phyloP scores from a whole-genome alignment of 2,797 vertebrate species.

The Coluber constrictor region DNA sequence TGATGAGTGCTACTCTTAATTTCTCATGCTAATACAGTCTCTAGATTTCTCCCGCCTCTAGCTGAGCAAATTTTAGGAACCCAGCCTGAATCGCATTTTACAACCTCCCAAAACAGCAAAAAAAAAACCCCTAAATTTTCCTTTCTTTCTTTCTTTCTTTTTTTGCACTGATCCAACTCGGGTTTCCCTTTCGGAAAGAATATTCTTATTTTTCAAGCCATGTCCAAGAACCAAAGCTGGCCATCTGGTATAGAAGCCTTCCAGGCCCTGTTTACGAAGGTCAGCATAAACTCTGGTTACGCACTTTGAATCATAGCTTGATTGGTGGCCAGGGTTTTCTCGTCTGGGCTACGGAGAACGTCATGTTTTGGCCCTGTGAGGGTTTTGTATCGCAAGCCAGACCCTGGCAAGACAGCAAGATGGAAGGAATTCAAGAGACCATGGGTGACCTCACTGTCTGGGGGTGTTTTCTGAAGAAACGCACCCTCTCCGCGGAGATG shows the following conservation, averaged over 20 bases:
- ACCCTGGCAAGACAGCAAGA: slow-evolving; percentile 36
- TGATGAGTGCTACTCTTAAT: too few species aligned
- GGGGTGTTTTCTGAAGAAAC: slow-evolving; percentile 12
- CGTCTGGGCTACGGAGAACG: slow-evolving; percentile 46
- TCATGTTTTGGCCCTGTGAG: not conserved
- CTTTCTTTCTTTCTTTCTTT: too few species aligned
- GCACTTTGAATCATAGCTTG: slow-evolving; percentile 8
- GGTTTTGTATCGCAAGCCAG: slow-evolving; percentile 22
- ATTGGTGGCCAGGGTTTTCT: slow-evolving; percentile 35
- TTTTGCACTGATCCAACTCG: not conserved
- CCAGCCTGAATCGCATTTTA: not conserved
- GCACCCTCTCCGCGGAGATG: not conserved
- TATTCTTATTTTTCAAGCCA: not conserved
- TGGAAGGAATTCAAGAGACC: slow-evolving; percentile 28
- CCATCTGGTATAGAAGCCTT: too few species aligned
- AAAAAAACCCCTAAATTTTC: not conserved
- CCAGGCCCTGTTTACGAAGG: not conserved
- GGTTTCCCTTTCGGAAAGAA: not conserved
- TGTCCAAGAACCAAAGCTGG: not conserved
- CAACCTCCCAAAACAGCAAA: not conserved
- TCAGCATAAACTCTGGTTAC: not conserved
- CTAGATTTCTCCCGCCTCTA: not conserved
- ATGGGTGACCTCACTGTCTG: not conserved
- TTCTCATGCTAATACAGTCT: too few species aligned
- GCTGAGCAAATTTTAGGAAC: not conserved